Evolutionary conservation across 2,797 vertebrate species (phyloP).

Genomic region (Poeciliopsis presidionis): DNA sequence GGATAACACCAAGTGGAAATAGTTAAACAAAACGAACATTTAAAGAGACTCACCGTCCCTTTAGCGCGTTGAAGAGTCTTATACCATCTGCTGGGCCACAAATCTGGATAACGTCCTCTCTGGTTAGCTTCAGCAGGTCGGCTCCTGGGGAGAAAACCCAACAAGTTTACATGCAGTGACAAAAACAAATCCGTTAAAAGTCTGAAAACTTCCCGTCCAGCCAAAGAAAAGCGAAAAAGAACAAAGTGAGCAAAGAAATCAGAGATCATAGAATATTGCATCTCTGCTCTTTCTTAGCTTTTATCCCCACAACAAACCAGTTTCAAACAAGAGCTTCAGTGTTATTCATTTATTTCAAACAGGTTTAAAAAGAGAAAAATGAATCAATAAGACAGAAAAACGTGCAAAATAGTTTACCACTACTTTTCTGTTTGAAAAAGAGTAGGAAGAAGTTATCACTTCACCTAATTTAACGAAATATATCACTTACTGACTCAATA

Average conservation of each 20-base stretch:
- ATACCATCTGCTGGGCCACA: constrained; percentile 97
- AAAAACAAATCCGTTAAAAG: neutral
- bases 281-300: neutral
- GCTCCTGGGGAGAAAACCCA: constrained; percentile 78
- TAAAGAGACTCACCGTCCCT: constrained; percentile 85
- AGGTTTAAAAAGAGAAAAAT: no score
- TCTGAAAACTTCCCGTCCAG: neutral
- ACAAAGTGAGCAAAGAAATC: neutral
- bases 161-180: neutral
- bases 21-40: neutral
- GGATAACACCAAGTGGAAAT: neutral
- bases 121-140: constrained; percentile 93
- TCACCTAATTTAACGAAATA: no score
- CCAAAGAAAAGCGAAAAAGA: neutral
- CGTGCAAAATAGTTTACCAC: no score
- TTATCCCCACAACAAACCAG: neutral
- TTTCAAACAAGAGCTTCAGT: neutral
- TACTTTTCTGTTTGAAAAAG: no score
- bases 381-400: no score
- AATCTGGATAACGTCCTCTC: constrained; percentile 98
- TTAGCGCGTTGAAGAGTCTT: constrained; percentile 94
- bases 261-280: neutral
- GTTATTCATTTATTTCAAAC: no score
- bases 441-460: no score
- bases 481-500: no score